Base-by-base conservation (phyloP, 2,888 invertebrate genomes). In the Scaptomyza flava region DNA sequence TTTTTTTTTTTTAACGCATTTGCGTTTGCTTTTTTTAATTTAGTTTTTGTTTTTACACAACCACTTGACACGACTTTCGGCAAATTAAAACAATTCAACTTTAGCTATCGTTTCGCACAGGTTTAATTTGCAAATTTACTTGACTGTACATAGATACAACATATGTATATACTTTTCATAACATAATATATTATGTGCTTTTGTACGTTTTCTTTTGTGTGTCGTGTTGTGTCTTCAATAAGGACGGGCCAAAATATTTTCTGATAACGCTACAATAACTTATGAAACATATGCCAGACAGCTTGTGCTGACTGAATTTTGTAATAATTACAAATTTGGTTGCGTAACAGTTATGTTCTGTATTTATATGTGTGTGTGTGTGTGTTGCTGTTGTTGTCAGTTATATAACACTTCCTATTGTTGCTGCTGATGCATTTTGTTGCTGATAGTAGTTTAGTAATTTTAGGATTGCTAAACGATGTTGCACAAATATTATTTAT, bases 1-100 rank as follows among this genome's bases (percentile, higher is more conserved):
- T 69, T 8, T n/a, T n/a, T 56, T 64, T 43, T 33, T 11, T 31
- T 69, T 8, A 11, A 36, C 11, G 14, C 50, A 68, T 31, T 41
- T 43, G 20, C 41, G 36, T 47, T 41, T 43, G 20, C 41, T 30
- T 47, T 72, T 54, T 27, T 23, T 42, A 45, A 36, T 69, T 62
- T 46, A 41, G 23, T 63, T 63, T 75, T 75, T 69, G 12, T 74
- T 72, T 54, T 47, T 52, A 77, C 85, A 79, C 81, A 79, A 82
- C 82, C 87, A 84, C 75, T 60, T 54, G 54, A 76, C 72, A 76
- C 72, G 48, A 45, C 72, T 72, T 70, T 80, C 78, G 84, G 81
- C 87, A 86, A 86, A 17, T 73, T 78, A 73, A 62, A 46, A 34
- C 30, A 7, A 17, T 34, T 31, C n/a, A 64, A 58, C 46, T 59